A percentile compares a stretch with the other conserved stretches of the same genome.
Conservation (phyloP, 2,113 vertebrate genomes). For the Steatornis caripensis region DNA sequence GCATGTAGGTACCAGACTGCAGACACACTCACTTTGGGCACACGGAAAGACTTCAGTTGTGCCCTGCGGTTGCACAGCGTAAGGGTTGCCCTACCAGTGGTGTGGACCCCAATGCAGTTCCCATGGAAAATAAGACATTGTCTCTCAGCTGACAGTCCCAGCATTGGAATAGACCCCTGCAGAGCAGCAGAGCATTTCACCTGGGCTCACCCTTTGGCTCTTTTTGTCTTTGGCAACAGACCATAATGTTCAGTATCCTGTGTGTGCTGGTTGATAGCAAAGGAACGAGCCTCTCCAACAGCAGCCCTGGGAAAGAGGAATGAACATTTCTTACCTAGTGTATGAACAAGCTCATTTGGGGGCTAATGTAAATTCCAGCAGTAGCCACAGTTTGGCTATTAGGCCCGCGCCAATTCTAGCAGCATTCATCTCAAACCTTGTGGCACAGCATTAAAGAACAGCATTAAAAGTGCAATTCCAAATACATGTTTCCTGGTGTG, state of each 20-base stretch:
- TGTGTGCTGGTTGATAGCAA: not conserved
- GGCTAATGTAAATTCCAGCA: not conserved
- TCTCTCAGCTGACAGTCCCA: not conserved
- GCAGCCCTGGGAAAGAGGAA: not conserved
- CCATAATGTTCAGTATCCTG: not conserved
- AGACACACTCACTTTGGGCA: not conserved
- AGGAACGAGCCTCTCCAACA: not conserved
- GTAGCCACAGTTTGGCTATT: not conserved
- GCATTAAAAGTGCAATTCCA: slow-evolving; percentile 2
- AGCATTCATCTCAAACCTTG: not conserved
- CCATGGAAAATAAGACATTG: not conserved
- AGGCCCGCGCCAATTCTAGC: not conserved
- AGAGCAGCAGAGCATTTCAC: not conserved
- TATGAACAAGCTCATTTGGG: not conserved
- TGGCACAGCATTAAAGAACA: not conserved
- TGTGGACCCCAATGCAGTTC: not conserved
- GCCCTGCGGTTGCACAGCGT: rapidly evolving
- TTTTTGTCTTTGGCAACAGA: not conserved
- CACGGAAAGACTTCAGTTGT: not conserved
- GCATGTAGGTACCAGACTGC: not conserved
- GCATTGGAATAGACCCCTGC: not conserved
- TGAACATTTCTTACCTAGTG: not conserved
- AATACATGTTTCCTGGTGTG: not conserved
- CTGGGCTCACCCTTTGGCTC: not conserved
- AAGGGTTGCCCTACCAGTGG: not conserved